A percentile compares a stretch with the other conserved stretches of the same genome.
These are phyloP conservation scores for Alligator mississippiensis DNA, from an alignment of 2,113 vertebrate genomes.

Conservation along the genomic window DNA sequence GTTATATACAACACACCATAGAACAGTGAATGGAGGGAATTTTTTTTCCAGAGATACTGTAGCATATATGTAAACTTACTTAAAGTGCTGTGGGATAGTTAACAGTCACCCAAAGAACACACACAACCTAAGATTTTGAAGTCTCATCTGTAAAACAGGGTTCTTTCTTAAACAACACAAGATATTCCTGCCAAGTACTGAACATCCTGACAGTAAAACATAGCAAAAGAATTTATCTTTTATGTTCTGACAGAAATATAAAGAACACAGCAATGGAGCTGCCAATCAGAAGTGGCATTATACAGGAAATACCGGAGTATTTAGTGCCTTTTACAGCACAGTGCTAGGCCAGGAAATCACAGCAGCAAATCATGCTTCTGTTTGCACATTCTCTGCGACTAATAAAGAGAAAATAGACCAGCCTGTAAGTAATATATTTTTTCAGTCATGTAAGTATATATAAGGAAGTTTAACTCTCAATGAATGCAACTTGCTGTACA, in stretches of 20 bases:
- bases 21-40: neutral
- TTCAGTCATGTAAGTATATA: neutral
- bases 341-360: slow-evolving; percentile 71
- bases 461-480: neutral
- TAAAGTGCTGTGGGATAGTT: neutral
- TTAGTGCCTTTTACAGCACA: slow-evolving; percentile 69
- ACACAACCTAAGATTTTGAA: neutral
- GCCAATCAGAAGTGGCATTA: slow-evolving; percentile 77
- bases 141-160: neutral
- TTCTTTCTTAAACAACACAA: neutral
- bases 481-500: neutral
- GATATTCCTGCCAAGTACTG: neutral
- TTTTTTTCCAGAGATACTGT: neutral
- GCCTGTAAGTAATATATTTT: slow-evolving; percentile 61
- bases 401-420: slow-evolving; percentile 63
- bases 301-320: slow-evolving; percentile 29
- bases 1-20: neutral
- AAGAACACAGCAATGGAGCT: slow-evolving; percentile 56
- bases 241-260: slow-evolving; percentile 65
- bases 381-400: slow-evolving; percentile 72
- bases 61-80: neutral
- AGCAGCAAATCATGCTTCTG: slow-evolving; percentile 64
- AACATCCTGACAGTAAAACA: neutral
- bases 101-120: neutral
- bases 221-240: neutral